These are phyloP conservation scores for Botrylloides violaceus DNA, from an alignment of 23 tunicate species.

Conservation along the genomic window DNA sequence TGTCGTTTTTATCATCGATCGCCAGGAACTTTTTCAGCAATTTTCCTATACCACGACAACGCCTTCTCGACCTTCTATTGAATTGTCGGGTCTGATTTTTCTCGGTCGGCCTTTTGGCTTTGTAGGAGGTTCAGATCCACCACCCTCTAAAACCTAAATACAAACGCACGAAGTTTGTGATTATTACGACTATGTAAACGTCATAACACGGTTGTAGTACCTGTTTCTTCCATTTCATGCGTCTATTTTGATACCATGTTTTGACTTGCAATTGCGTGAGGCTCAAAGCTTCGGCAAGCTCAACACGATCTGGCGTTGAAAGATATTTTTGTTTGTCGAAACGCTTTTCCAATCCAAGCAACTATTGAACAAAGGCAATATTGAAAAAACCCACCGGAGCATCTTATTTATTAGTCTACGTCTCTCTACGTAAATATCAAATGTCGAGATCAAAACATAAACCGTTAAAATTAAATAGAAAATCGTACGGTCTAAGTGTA, in stretches of 20 bases:
- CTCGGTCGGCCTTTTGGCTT: constrained; percentile 79
- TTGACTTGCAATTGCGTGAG: constrained; percentile 90
- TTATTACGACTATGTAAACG: too few relatives aligned
- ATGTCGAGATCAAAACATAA: too few relatives aligned
- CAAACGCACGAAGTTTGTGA: not conserved
- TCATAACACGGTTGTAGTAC: too few relatives aligned
- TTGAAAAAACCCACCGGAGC: not conserved
- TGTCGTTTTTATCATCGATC: too few relatives aligned
- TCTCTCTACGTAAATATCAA: too few relatives aligned
- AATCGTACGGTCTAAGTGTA: too few relatives aligned
- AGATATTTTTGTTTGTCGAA: constrained; percentile 89
- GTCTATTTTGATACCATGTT: constrained; percentile 95
- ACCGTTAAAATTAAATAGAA: too few relatives aligned
- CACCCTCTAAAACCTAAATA: constrained; percentile 63
- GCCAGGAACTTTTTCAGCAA: too few relatives aligned
- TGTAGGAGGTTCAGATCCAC: constrained; percentile 80
- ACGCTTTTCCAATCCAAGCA: constrained; percentile 77
- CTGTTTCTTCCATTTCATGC: constrained; percentile 99
- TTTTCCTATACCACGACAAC: not conserved
- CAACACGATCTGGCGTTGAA: constrained; percentile 88
- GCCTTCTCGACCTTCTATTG: not conserved
- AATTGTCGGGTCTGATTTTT: constrained; percentile 52
- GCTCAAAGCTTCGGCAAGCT: constrained; percentile 68
- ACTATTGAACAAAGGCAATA: constrained; percentile 24
- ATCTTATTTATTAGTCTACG: not conserved